A percentile compares a stretch with the other conserved stretches of the same genome.
Evolutionary conservation across 2,888 invertebrate genomes (phyloP).

Genomic region (Xestobium rufovillosum): DNA sequence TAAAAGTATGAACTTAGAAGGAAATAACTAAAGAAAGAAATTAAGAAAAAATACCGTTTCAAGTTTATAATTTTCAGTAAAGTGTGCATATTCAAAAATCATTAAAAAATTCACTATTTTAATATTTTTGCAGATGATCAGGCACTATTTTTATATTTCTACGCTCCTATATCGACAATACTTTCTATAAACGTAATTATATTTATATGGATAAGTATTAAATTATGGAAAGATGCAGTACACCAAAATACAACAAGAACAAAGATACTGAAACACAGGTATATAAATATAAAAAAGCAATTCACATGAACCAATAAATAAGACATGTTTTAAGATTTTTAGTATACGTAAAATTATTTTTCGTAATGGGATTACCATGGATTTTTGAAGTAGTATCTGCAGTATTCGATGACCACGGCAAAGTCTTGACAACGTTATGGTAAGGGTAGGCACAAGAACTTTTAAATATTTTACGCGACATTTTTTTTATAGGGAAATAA

Average conservation of each 20-base stretch:
- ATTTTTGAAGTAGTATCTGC: slow-evolving; percentile 57
- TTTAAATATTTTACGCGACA: slow-evolving; percentile 8
- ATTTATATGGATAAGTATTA: slow-evolving; percentile 51
- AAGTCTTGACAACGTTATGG: slow-evolving; percentile 33
- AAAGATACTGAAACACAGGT: slow-evolving; percentile 53
- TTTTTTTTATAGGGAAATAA: slow-evolving; percentile 47
- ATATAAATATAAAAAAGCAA: too few relatives aligned
- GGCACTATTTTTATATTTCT: slow-evolving; percentile 59
- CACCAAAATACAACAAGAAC: slow-evolving; percentile 46
- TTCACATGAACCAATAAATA: too few relatives aligned
- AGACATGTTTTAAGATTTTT: too few relatives aligned
- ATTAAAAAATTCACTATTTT: too few relatives aligned
- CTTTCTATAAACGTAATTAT: slow-evolving; percentile 51
- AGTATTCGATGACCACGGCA: slow-evolving; percentile 24
- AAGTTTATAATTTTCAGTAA: too few relatives aligned
- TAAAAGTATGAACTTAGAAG: too few relatives aligned
- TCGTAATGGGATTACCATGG: slow-evolving; percentile 67
- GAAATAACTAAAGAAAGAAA: too few relatives aligned
- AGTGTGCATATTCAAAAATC: too few relatives aligned
- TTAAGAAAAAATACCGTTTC: too few relatives aligned
- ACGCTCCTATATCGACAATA: slow-evolving; percentile 56
- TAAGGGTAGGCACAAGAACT: slow-evolving; percentile 28
- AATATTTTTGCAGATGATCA: slow-evolving; percentile 47
- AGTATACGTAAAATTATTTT: slow-evolving; percentile 56
- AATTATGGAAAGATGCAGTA: slow-evolving; percentile 50